A percentile compares a stretch with the other conserved stretches of the same genome.
Evolutionary conservation across 2,113 vertebrate species (phyloP).

Genomic region (Dolichallabes microphthalmus): DNA sequence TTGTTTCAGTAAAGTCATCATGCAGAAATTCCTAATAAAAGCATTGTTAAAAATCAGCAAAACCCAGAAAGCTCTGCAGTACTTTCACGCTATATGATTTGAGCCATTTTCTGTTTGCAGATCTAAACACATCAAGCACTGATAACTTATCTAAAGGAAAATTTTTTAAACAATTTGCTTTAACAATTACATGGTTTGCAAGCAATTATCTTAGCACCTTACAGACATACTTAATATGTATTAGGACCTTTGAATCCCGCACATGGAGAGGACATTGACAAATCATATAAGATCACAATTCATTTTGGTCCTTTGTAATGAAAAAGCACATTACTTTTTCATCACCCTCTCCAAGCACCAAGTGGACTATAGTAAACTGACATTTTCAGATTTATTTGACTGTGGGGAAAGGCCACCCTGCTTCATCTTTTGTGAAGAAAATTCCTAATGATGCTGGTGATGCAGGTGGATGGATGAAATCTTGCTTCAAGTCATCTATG

Average conservation of each 20-base stretch:
- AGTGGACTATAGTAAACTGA: neutral
- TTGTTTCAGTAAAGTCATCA: no score
- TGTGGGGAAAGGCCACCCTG: neutral
- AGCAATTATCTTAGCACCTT: no score
- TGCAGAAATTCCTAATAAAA: no score
- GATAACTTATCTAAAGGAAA: no score
- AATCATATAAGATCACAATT: neutral
- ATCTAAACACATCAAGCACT: no score
- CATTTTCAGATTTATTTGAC: neutral
- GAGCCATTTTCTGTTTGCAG: no score
- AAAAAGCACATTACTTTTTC: neutral
- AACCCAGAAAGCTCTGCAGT: no score
- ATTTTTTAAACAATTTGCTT: no score
- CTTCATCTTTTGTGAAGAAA: neutral
- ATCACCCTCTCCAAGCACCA: neutral
- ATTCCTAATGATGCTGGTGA: neutral
- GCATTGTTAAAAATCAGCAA: no score
- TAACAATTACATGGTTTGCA: no score
- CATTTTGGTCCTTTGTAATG: neutral
- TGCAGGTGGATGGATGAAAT: neutral
- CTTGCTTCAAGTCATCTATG: neutral
- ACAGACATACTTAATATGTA: no score
- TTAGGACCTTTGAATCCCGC: neutral
- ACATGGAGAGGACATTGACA: neutral
- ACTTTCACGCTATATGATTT: no score